Percentiles rank a stretch among this genome's conserved stretches.
These are phyloP conservation scores for Brachyrhaphis roseni DNA, from an alignment of 2,797 vertebrate genomes.

Conservation along the genomic window DNA sequence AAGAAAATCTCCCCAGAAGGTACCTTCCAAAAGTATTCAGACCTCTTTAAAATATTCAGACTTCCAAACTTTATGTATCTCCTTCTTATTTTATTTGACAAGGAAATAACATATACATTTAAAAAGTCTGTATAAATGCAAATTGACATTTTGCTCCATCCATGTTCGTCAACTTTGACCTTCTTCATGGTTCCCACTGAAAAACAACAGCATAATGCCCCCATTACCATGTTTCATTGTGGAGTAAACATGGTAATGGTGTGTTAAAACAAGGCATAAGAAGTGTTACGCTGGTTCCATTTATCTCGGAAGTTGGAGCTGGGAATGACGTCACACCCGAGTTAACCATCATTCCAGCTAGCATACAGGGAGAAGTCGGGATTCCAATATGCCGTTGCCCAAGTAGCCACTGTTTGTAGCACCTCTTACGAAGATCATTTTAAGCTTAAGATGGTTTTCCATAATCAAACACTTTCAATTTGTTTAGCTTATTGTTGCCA, in stretches of 20 bases:
- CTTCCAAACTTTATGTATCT: neutral
- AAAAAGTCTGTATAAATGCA: neutral
- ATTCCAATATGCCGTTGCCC: neutral
- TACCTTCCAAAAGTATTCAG: neutral
- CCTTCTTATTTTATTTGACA: neutral
- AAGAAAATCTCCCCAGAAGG: neutral
- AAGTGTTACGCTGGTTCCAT: neutral
- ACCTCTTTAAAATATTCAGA: neutral
- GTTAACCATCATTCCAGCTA: neutral
- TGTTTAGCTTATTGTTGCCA: too few species aligned
- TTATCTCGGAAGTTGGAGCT: neutral
- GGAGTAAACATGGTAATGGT: neutral
- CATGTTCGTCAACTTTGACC: neutral
- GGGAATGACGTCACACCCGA: neutral
- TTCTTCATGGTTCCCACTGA: neutral
- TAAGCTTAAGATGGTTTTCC: too few species aligned
- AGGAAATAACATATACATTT: neutral
- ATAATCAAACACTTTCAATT: too few species aligned
- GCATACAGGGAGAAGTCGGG: neutral
- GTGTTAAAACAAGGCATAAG: neutral
- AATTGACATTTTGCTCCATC: neutral
- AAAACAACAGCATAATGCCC: neutral
- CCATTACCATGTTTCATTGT: neutral
- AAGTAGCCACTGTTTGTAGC: too few species aligned
- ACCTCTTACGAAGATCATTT: too few species aligned